A percentile compares a stretch with the other conserved stretches of the same genome.
These are phyloP conservation scores for Botrylloides violaceus DNA, from an alignment of 23 tunicate species.

Conservation along the genomic window DNA sequence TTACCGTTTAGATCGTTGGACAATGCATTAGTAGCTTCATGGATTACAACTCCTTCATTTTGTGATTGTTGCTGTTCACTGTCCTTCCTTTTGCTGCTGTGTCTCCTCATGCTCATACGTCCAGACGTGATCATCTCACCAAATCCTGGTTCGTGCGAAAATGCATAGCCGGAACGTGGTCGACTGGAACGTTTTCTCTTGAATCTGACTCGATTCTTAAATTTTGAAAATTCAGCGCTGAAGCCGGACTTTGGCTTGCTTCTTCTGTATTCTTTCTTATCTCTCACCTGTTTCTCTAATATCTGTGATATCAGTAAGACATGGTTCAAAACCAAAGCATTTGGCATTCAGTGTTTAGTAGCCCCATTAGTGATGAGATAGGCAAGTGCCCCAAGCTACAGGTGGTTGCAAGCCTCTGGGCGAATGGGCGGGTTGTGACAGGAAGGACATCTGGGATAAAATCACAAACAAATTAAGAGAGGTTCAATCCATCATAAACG, in stretches of 20 bases:
- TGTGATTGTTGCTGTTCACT: neutral
- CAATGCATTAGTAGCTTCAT: slow-evolving; percentile 9
- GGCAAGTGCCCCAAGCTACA: too few relatives aligned
- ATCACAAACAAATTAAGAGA: too few relatives aligned
- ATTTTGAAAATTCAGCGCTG: neutral
- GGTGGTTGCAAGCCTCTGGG: too few relatives aligned
- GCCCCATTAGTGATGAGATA: too few relatives aligned
- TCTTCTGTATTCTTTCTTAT: slow-evolving; percentile 16
- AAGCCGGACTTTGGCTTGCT: slow-evolving; percentile 28
- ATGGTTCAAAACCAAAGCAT: too few relatives aligned
- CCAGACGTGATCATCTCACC: slow-evolving; percentile 83
- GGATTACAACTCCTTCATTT: slow-evolving; percentile 5
- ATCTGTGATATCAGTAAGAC: slow-evolving; percentile 34
- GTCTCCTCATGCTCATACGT: slow-evolving; percentile 71
- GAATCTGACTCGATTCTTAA: slow-evolving; percentile 25
- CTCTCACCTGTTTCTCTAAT: slow-evolving; percentile 34
- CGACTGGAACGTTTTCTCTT: slow-evolving; percentile 41
- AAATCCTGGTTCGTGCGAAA: slow-evolving; percentile 89
- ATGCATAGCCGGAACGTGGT: slow-evolving; percentile 86
- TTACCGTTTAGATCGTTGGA: neutral
- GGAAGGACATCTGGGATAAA: too few relatives aligned
- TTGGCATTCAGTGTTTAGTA: too few relatives aligned
- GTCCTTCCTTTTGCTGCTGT: slow-evolving; percentile 1
- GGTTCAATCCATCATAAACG: too few relatives aligned
- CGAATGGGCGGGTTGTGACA: too few relatives aligned